phyloP scores from a whole-genome alignment of 2,797 vertebrate genomes.

The Poeciliopsis infans region DNA sequence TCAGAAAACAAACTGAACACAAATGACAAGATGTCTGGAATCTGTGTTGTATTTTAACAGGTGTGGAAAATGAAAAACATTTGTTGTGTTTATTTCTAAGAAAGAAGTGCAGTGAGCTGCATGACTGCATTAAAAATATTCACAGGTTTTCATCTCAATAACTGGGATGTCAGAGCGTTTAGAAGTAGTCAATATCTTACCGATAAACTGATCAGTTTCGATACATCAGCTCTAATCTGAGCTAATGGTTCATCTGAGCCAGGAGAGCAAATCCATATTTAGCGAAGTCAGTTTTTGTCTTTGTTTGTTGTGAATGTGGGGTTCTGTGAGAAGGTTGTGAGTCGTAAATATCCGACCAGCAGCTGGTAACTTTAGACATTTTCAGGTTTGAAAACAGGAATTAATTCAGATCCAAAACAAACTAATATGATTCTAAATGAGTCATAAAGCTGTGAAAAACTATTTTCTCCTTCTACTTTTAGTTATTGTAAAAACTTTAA shows the following conservation, averaged over 20 bases:
- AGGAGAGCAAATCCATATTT: background rate
- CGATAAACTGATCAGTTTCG: background rate
- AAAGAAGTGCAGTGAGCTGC: background rate
- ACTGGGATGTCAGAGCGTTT: background rate
- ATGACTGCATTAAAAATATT: background rate
- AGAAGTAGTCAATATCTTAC: background rate
- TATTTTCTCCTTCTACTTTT: background rate
- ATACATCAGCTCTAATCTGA: background rate
- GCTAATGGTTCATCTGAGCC: background rate
- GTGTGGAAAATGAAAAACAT: background rate
- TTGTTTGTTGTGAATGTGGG: background rate
- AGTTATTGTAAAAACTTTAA: background rate
- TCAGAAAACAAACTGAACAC: background rate
- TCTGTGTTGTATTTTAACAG: background rate
- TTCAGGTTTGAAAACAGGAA: background rate
- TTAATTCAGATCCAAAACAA: background rate
- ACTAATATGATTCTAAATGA: too few species aligned
- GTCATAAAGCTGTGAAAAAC: background rate
- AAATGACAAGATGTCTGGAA: too few species aligned
- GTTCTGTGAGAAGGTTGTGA: background rate
- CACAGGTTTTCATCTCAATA: background rate
- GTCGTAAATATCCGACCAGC: background rate
- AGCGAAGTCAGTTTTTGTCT: too few species aligned
- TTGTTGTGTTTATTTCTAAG: background rate
- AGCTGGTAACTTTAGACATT: background rate